phyloP scores from a whole-genome alignment of 2,888 invertebrate genomes.

The Notocelia uddmanniana region DNA sequence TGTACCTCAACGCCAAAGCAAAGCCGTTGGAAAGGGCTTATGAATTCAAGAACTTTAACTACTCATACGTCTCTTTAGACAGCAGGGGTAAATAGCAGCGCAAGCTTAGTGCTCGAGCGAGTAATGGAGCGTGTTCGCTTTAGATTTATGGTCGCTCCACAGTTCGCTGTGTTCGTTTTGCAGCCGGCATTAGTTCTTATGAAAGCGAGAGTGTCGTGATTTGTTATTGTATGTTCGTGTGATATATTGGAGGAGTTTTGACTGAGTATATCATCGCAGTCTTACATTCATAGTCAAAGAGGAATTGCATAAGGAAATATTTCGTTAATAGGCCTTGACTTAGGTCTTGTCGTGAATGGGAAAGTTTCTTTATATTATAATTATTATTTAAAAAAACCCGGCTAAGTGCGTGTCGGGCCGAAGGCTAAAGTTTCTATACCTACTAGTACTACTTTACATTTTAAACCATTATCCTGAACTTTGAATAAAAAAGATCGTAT shows the following conservation, averaged over 20 bases:
- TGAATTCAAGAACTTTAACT: background rate
- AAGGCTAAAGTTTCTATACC: too few relatives aligned
- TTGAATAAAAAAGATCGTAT: too few relatives aligned
- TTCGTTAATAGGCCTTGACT: background rate
- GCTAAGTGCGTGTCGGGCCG: too few relatives aligned
- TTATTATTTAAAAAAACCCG: too few relatives aligned
- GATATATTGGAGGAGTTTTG: conserved; percentile 41
- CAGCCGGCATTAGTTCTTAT: conserved; percentile 45
- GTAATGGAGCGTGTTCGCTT: conserved; percentile 64
- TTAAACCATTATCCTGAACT: too few relatives aligned
- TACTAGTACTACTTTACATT: too few relatives aligned
- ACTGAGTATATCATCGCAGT: conserved; percentile 15
- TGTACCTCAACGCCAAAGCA: conserved; percentile 21
- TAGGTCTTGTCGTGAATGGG: background rate
- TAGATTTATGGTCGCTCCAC: conserved; percentile 60
- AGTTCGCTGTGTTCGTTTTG: conserved; percentile 49
- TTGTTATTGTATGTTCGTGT: conserved; percentile 41
- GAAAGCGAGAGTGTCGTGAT: conserved; percentile 46
- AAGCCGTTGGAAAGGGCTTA: conserved; percentile 17
- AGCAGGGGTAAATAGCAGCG: conserved; percentile 37
- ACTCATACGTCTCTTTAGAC: conserved; percentile 20
- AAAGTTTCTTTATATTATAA: background rate
- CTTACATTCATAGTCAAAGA: background rate
- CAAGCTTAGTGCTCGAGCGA: conserved; percentile 47
- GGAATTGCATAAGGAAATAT: background rate